Evolutionary conservation across 2,113 vertebrate genomes (phyloP).

Genomic region (Rhagologus leucostigma): DNA sequence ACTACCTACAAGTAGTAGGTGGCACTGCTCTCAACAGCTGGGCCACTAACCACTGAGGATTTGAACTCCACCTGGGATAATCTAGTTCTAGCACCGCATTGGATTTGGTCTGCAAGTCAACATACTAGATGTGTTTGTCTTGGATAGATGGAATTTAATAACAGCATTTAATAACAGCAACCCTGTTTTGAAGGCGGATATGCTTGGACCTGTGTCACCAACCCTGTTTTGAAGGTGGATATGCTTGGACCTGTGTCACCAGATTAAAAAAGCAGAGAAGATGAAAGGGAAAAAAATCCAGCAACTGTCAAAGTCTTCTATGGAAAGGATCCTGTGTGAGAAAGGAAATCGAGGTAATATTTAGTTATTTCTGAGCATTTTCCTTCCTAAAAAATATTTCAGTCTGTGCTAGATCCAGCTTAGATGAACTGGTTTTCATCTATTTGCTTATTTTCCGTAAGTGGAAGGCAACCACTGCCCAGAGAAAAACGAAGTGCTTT

Average conservation of each 20-base stretch:
- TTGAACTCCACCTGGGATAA: background rate
- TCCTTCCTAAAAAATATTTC: background rate
- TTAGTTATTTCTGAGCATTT: background rate
- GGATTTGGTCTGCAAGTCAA: background rate
- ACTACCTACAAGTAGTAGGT: background rate
- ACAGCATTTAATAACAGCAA: too few species aligned
- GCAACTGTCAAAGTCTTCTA: background rate
- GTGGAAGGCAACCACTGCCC: background rate
- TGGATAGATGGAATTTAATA: background rate
- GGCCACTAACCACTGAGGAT: accelerated
- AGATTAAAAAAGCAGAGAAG: background rate
- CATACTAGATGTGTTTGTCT: background rate
- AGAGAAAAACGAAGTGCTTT: background rate
- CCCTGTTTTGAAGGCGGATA: background rate
- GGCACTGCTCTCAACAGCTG: background rate
- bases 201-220: background rate
- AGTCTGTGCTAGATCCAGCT: background rate
- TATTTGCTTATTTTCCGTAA: background rate
- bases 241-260: background rate
- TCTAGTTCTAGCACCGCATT: background rate
- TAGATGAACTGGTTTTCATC: background rate
- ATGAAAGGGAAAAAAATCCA: background rate
- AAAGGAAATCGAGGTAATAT: background rate
- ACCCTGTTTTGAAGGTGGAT: background rate
- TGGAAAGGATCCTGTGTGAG: background rate